phyloP scores from a whole-genome alignment of 2,888 invertebrate genomes.

The Druceiella hillmani region DNA sequence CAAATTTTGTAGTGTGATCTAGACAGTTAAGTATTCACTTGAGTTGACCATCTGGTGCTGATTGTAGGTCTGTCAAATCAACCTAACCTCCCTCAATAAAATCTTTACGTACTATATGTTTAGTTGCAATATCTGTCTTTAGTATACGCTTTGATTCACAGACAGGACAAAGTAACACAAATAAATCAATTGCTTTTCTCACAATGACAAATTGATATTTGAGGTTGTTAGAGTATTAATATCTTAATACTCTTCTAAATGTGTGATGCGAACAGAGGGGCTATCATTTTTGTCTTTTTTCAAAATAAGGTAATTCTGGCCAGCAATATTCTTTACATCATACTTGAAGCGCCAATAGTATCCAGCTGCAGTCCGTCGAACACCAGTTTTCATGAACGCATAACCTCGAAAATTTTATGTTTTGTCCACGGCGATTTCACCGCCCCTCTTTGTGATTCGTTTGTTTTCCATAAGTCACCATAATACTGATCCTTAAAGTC shows the following conservation, averaged over 20 bases:
- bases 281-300: slow-evolving; percentile 3
- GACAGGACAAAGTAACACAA: slow-evolving; percentile 11
- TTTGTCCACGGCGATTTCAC: slow-evolving; percentile 7
- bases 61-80: no score
- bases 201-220: slow-evolving; percentile 12
- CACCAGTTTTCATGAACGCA: slow-evolving; percentile 2
- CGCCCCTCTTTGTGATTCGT: slow-evolving; percentile 5
- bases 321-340: no score
- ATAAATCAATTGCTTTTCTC: slow-evolving; percentile 14
- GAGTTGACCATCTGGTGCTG: no score
- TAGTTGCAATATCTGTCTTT: no score
- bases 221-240: slow-evolving; percentile 10
- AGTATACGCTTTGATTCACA: slow-evolving; percentile 8
- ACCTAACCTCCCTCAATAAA: no score
- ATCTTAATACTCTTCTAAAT: slow-evolving; percentile 6
- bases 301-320: no score
- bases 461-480: slow-evolving; percentile 3
- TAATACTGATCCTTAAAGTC: slow-evolving; percentile 7
- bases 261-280: background rate
- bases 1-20: no score
- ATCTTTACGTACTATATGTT: no score
- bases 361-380: slow-evolving; percentile 7
- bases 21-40: no score
- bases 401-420: slow-evolving; percentile 2
- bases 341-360: background rate